Evolutionary conservation across 2,113 vertebrate species (phyloP).

Genomic region (Menidia beryllina): DNA sequence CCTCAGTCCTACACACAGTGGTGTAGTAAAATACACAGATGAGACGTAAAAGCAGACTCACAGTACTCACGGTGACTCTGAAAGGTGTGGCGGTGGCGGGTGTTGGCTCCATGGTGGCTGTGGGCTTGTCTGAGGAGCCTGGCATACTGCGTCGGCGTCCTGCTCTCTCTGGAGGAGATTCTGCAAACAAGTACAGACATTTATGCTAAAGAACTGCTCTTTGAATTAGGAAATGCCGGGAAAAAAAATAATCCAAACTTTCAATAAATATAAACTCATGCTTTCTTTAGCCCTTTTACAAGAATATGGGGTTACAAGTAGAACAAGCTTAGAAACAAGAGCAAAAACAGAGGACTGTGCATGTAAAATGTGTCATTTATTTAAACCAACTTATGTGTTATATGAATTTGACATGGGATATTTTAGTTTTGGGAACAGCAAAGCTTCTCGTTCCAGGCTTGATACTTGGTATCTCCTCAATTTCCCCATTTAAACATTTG

Average conservation of each 20-base stretch:
- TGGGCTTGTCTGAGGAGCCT: slow-evolving; percentile 86
- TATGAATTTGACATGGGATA: not conserved
- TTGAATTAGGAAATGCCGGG: not conserved
- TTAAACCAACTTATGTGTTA: not conserved
- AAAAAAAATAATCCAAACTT: not conserved
- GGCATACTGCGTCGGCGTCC: slow-evolving; percentile 94
- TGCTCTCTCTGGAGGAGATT: slow-evolving; percentile 93
- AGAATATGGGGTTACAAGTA: too few species aligned
- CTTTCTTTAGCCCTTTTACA: not conserved
- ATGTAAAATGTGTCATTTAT: not conserved
- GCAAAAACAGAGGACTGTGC: not conserved
- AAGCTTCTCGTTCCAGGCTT: not conserved
- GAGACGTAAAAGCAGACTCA: slow-evolving; percentile 49
- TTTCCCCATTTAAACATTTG: not conserved
- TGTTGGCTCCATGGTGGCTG: slow-evolving; percentile 88
- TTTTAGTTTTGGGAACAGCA: not conserved
- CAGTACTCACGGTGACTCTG: slow-evolving; percentile 91
- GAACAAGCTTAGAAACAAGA: not conserved
- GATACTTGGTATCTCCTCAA: not conserved
- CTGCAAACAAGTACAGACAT: slow-evolving; percentile 71
- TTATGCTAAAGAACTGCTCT: not conserved
- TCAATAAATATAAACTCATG: not conserved
- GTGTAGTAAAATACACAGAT: slow-evolving; percentile 59
- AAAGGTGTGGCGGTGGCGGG: slow-evolving; percentile 88
- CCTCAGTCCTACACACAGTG: slow-evolving; percentile 37